Evolutionary conservation across 2,797 vertebrate genomes (phyloP), one percentile per base, ranked within the genome.

Genomic region (Karalla daura): DNA sequence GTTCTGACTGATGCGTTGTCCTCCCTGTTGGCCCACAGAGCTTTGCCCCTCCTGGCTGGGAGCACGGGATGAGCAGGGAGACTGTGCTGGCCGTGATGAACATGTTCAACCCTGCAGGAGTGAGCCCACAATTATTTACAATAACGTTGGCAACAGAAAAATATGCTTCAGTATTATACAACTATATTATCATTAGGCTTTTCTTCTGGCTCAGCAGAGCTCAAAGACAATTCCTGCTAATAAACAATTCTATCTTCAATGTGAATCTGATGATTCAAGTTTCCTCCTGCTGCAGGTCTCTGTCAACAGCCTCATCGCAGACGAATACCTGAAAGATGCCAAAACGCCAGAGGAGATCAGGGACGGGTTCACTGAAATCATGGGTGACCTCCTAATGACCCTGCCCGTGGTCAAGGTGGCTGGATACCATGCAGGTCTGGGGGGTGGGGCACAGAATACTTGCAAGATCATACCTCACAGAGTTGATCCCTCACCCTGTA

Each of bases 351-450:
- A 85, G 44, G 91, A 94, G 8, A 85, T 95, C 59, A 86, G 95
- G 60, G 89, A 96, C 2, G 43, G 49, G 0, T 87, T 96, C 58
- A 91, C 95, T 23, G 90, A 96, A 10, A 65, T 95, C 32, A 3
- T 95, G 0, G 94, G 93, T 61, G 96, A 97, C 76, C 0, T 88
- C 11, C 30, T 92, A 6, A 95, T 98, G 88, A 88, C 91, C n/a
- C 7, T 95, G 11, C 76, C 95, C 5, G 78, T 91, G 0, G 18
- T 95, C 33, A 79, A 63, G 28, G 91, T 93, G 36, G 95, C 95
- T 6, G 86, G 66, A 3, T 85, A 93, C 79, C 96, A 96, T 49
- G 80, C 91, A 94, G 95, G 96, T 97, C 51, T 86, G 91, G 15
- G 17, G 27, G 21, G 11, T 2, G 4, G 10, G 8, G 15, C 47